Evolutionary conservation across 2,113 vertebrate species (phyloP), one percentile per base, ranked within the genome.

Genomic region (Phocoena phocoena): DNA sequence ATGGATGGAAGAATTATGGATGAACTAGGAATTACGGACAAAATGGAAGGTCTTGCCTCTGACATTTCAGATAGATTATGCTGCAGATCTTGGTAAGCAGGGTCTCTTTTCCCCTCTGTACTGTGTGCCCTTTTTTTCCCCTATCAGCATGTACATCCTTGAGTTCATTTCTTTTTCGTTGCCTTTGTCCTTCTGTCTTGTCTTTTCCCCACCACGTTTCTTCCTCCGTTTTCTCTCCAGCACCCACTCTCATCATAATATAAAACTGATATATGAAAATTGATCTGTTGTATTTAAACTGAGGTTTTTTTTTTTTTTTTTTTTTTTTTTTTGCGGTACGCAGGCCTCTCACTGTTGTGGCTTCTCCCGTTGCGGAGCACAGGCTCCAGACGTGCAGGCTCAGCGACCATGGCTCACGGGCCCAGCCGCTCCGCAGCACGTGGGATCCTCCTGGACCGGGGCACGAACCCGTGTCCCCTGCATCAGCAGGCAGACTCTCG

Each of bases 11-110:
- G 65, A 93, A 88, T 73, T 90, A 36, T 58, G 55, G 65, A 79
- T 95, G 58, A 94, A 71, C 60, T 55, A 5, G 21, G 74, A 93
- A 58, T 71, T 88, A 93, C 65, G 53, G 53, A 17, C 18, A 84
- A 92, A 95, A 92, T 81, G 80, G 73, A 82, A 96, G 18, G 36
- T 73, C 87, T 96, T 83, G 90, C 79, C 62, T 96, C 65, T 97
- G 80, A 94, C 84, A 90, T 96, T 96, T 97, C 82, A 76, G 84
- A 70, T 70, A 70, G 74, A 90, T 95, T 53, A 71, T 68, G 31
- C 44, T 36, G 21, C 25, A 15, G 11, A 8, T 95, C 70, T 95
- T 84, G 65, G 38, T 60, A 62, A 83, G 65, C 36, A 2, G 25
- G n/a, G 6, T 33, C 58, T 96, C 50, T 47, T 84, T 74, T 76